These are phyloP conservation scores for Caenorhabditis macrosperma DNA, from an alignment of 2,888 invertebrate genomes.

Conservation along the genomic window DNA sequence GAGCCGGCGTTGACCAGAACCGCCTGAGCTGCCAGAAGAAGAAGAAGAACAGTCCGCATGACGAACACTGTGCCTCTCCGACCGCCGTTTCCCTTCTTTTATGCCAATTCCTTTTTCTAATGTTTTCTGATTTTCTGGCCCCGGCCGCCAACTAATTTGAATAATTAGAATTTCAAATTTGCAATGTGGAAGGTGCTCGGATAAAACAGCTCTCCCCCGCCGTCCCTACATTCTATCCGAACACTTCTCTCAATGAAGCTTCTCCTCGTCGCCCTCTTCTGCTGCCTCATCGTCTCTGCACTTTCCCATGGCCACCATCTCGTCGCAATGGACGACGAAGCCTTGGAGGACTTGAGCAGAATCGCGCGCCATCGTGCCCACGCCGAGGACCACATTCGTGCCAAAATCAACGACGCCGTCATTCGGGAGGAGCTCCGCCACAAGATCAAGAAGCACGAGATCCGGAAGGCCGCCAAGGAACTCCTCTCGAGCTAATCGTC, in stretches of 20 bases:
- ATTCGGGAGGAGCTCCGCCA: conserved; percentile 1
- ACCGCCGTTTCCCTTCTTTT: conserved; percentile 5
- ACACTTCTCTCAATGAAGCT: conserved; percentile 18
- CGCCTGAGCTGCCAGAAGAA: conserved; percentile 2
- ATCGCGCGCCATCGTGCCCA: neutral
- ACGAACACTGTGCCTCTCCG: neutral
- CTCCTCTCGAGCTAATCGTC: neutral
- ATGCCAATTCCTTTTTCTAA: neutral
- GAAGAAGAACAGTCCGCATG: conserved; percentile 9
- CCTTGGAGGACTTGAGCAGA: neutral
- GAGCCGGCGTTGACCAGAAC: neutral
- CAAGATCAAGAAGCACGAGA: conserved; percentile 1
- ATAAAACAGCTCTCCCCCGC: neutral
- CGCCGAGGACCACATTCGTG: neutral
- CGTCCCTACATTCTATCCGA: neutral
- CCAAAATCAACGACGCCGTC: conserved; percentile 6
- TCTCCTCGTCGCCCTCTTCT: conserved; percentile 17
- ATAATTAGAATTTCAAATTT: conserved; percentile 29
- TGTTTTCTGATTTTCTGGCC: conserved; percentile 18
- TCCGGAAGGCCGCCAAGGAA: conserved; percentile 13
- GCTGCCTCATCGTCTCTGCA: conserved; percentile 12
- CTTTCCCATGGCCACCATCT: neutral
- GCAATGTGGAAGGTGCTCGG: neutral
- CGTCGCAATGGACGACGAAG: neutral
- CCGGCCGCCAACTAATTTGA: conserved; percentile 2